These are phyloP conservation scores for Gallinago nigripennis DNA, from an alignment of 2,797 vertebrate genomes.

Conservation along the genomic window DNA sequence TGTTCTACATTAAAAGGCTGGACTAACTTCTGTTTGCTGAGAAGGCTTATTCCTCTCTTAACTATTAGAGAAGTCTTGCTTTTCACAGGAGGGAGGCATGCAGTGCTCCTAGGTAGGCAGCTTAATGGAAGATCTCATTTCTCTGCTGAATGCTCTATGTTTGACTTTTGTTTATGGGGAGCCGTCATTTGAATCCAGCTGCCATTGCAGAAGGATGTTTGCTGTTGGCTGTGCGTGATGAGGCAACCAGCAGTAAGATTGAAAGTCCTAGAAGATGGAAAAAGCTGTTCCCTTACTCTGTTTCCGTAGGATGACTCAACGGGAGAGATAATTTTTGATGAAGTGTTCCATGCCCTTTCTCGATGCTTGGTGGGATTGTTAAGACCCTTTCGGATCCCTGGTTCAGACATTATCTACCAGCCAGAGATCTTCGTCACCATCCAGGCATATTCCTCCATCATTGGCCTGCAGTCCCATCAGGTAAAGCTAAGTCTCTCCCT, in stretches of 20 bases:
- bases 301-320: conserved; percentile 91
- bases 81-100: neutral
- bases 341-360: conserved; percentile 94
- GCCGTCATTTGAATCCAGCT: neutral
- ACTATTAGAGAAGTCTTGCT: neutral
- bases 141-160: fast-evolving
- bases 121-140: neutral
- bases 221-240: fast-evolving
- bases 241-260: neutral
- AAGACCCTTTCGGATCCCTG: conserved; percentile 91
- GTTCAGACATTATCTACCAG: conserved; percentile 88
- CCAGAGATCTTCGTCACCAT: conserved; percentile 97
- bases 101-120: neutral
- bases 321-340: conserved; percentile 97
- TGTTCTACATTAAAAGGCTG: neutral
- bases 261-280: neutral
- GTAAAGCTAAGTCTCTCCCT: conserved; percentile 65
- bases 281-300: neutral
- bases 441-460: conserved; percentile 95
- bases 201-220: neutral
- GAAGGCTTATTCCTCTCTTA: neutral
- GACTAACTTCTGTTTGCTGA: fast-evolving
- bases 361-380: conserved; percentile 88
- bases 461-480: conserved; percentile 94
- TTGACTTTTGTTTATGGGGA: neutral